phyloP scores from a whole-genome alignment of 2,113 vertebrate genomes.

The Phoxinus phoxinus region DNA sequence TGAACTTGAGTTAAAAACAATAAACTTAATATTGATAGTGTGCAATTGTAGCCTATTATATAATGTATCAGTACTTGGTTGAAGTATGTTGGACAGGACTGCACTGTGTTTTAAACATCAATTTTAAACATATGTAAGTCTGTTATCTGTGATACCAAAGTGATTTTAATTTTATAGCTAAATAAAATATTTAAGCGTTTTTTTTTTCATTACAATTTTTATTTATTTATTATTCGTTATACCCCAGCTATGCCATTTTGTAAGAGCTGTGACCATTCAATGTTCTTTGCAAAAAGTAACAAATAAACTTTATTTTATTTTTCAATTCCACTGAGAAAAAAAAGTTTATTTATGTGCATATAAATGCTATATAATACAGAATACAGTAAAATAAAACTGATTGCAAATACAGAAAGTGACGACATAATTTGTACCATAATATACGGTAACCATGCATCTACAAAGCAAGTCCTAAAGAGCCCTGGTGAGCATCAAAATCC shows the following conservation, averaged over 20 bases:
- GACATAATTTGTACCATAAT: constrained; percentile 10
- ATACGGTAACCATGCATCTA: constrained; percentile 11
- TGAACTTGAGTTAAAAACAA: background rate
- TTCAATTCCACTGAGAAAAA: no score
- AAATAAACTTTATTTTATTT: background rate
- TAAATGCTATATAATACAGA: background rate
- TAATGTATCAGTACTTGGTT: background rate
- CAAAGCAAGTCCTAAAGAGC: constrained; percentile 20
- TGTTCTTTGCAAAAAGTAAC: background rate
- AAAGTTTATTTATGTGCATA: background rate
- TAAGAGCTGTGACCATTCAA: background rate
- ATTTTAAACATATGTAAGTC: background rate
- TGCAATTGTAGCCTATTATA: background rate
- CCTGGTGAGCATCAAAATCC: constrained; percentile 51
- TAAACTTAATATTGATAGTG: background rate
- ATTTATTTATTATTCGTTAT: background rate
- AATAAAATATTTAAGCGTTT: background rate
- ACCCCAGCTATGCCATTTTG: background rate
- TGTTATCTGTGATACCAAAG: background rate
- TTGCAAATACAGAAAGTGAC: background rate
- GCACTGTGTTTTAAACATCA: background rate
- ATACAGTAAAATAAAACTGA: background rate
- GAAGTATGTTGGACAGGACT: background rate
- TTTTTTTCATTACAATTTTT: background rate
- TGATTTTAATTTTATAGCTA: background rate